Percentiles rank a stretch among this genome's conserved stretches.
These are phyloP conservation scores for Neoitamus cyanurus DNA, from an alignment of 2,888 invertebrate genomes.

Conservation along the genomic window DNA sequence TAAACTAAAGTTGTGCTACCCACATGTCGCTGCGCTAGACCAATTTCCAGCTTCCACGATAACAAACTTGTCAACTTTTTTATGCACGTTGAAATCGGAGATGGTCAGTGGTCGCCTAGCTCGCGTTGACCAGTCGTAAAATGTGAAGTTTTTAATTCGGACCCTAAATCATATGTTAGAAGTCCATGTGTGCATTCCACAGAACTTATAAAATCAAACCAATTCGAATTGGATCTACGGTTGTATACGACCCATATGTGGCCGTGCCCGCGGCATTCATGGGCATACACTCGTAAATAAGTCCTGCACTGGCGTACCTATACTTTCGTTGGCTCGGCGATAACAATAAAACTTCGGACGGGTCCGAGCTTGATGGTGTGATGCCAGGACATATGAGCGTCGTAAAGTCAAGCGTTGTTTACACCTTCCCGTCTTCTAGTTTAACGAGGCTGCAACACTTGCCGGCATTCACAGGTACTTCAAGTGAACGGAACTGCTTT, in stretches of 20 bases:
- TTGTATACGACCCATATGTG: background rate
- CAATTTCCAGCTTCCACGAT: background rate
- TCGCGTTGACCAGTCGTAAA: background rate
- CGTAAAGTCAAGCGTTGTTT: conserved; percentile 8
- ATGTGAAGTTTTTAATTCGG: background rate
- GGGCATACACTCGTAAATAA: background rate
- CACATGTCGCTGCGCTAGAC: background rate
- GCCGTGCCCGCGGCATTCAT: background rate
- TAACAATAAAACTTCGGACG: conserved; percentile 15
- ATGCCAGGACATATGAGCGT: background rate
- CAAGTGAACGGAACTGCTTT: background rate
- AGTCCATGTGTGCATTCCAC: background rate
- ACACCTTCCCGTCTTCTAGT: background rate
- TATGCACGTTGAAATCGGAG: background rate
- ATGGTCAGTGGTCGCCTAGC: background rate
- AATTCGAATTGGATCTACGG: background rate
- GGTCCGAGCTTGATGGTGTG: background rate
- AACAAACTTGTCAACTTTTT: background rate
- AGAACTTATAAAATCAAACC: background rate
- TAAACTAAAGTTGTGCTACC: background rate
- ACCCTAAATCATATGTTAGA: background rate
- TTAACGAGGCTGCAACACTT: background rate
- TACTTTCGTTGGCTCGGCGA: background rate
- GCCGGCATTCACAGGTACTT: background rate
- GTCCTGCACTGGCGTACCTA: background rate